These are phyloP conservation scores for Caloenas nicobarica DNA, from an alignment of 2,113 vertebrate genomes.

Conservation along the genomic window DNA sequence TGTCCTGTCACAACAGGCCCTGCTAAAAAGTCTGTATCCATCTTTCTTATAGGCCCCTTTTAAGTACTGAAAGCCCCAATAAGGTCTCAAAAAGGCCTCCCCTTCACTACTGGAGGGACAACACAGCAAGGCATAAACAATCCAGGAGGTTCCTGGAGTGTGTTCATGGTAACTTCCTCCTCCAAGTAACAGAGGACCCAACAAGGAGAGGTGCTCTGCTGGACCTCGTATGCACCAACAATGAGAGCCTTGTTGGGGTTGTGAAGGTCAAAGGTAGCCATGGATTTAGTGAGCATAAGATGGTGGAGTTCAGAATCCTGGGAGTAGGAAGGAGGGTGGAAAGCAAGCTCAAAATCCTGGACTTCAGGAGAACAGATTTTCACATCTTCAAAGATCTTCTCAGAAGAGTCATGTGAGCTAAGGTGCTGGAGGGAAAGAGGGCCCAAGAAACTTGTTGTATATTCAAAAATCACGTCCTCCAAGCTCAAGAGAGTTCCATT, in stretches of 20 bases:
- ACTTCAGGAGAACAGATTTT: not conserved
- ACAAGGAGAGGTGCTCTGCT: not conserved
- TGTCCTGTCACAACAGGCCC: too few relatives aligned
- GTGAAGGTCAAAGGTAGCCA: not conserved
- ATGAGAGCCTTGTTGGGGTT: not conserved
- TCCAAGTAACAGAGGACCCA: not conserved
- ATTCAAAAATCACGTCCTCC: not conserved
- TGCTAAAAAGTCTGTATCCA: too few relatives aligned
- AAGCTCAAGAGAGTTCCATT: not conserved
- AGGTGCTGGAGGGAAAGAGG: not conserved
- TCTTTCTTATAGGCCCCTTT: too few relatives aligned
- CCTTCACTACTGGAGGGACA: not conserved
- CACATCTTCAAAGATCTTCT: not conserved
- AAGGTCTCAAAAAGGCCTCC: too few relatives aligned
- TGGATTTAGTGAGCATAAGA: not conserved
- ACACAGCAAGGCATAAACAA: not conserved
- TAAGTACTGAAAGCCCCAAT: too few relatives aligned
- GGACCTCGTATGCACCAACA: not conserved
- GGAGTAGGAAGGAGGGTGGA: not conserved
- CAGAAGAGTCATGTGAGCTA: fast-evolving
- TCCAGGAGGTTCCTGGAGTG: not conserved
- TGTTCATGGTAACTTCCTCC: not conserved
- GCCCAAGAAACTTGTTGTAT: not conserved
- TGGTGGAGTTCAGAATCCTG: not conserved
- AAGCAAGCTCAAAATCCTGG: not conserved